phyloP scores from a whole-genome alignment of 2,797 vertebrate species.

The Poecilia wingei region DNA sequence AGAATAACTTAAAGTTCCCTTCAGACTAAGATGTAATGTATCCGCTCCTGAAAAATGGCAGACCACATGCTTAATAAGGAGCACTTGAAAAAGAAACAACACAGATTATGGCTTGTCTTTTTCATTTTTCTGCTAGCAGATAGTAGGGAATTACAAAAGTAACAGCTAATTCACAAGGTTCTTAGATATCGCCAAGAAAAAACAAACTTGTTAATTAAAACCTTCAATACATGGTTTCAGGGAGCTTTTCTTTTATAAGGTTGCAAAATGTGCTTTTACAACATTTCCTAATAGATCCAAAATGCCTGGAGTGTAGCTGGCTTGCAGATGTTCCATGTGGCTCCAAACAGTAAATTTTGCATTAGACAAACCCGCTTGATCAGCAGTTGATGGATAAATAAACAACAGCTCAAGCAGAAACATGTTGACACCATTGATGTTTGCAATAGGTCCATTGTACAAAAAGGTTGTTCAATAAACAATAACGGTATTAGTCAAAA shows the following conservation, averaged over 20 bases:
- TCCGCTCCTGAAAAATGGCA: conserved; percentile 35
- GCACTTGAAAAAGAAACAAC: conserved; percentile 34
- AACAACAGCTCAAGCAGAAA: conserved; percentile 30
- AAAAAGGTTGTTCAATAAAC: background rate
- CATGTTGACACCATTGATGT: conserved; percentile 21
- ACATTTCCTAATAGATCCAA: conserved; percentile 59
- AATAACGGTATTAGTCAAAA: background rate
- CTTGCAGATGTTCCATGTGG: conserved; percentile 60
- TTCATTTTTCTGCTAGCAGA: conserved; percentile 36
- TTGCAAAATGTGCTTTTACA: conserved; percentile 59
- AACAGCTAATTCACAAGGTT: conserved; percentile 33
- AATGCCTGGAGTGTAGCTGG: conserved; percentile 53
- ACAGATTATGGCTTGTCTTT: conserved; percentile 28
- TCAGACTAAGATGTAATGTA: conserved; percentile 22
- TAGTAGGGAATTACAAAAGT: conserved; percentile 36
- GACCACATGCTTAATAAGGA: conserved; percentile 30
- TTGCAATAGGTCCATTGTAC: conserved; percentile 11
- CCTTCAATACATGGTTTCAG: conserved; percentile 34
- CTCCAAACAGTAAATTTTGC: conserved; percentile 38
- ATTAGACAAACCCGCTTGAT: conserved; percentile 29
- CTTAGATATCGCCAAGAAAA: conserved; percentile 36
- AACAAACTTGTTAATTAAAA: conserved; percentile 33
- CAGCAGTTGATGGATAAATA: conserved; percentile 39
- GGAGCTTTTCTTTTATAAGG: conserved; percentile 72
- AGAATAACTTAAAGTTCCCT: conserved; percentile 22